These are phyloP conservation scores for Carduelis carduelis DNA, from an alignment of 2,797 vertebrate species.

Conservation along the genomic window DNA sequence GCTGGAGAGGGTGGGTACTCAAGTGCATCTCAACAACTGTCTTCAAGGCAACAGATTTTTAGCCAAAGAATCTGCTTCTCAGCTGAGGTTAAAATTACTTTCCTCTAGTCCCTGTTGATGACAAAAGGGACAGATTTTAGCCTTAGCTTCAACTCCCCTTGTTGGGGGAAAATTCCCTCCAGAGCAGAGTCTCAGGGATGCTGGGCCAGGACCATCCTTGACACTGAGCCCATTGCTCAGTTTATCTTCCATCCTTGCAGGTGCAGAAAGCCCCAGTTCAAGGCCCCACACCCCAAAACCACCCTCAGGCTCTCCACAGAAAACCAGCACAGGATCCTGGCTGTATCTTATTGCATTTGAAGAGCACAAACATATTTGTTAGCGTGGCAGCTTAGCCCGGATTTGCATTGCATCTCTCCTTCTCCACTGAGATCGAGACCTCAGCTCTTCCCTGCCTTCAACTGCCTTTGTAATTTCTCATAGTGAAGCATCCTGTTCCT, in stretches of 20 bases:
- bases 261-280: neutral
- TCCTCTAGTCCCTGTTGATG: neutral
- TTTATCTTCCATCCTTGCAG: neutral
- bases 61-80: neutral
- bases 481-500: neutral
- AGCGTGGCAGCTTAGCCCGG: neutral
- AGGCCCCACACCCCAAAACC: neutral
- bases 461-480: neutral
- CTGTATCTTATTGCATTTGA: neutral
- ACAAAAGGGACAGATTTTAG: neutral
- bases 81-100: neutral
- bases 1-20: neutral
- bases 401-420: neutral
- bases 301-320: neutral
- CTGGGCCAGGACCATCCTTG: neutral
- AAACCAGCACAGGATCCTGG: neutral
- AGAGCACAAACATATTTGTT: neutral
- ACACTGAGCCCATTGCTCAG: neutral
- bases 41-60: neutral
- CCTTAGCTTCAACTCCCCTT: neutral
- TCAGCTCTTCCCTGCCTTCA: neutral
- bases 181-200: neutral
- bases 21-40: neutral
- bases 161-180: accelerated
- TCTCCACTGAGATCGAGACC: neutral